Conservation (phyloP, 37 sponge, comb jelly and placozoan genomes). For the Agelas oroides region DNA sequence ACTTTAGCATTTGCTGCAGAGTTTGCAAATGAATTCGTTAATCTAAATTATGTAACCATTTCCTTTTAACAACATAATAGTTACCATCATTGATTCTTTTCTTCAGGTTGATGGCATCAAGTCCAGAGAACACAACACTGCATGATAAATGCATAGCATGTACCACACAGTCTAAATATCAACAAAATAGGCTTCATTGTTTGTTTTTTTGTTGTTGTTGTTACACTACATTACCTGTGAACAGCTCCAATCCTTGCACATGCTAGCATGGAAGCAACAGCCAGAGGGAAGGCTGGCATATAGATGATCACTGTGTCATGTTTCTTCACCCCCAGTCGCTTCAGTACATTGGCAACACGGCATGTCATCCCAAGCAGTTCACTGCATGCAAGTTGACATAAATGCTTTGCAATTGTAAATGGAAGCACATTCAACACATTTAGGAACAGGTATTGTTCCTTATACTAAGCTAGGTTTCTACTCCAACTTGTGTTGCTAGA, state of each 20-base stretch:
- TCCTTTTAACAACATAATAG: background rate
- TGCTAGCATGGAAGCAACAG: conserved; percentile 77
- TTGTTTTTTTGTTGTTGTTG: no score
- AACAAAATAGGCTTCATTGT: no score
- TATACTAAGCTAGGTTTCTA: no score
- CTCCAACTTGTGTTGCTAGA: no score
- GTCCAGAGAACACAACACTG: conserved; percentile 91
- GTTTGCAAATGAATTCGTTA: no score
- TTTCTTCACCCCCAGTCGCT: conserved; percentile 69
- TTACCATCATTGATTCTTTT: conserved; percentile 72
- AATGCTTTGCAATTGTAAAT: no score
- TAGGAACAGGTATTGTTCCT: no score
- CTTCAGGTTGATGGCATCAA: conserved; percentile 83
- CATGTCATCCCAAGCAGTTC: conserved; percentile 86
- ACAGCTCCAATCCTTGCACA: conserved; percentile 91
- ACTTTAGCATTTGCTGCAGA: conserved; percentile 67
- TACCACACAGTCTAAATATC: no score
- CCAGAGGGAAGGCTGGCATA: conserved; percentile 73
- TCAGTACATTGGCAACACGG: conserved; percentile 80
- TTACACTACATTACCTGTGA: no score
- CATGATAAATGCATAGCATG: no score
- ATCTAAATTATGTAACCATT: no score
- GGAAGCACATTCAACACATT: background rate
- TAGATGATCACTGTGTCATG: conserved; percentile 89
- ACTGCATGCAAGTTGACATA: conserved; percentile 12